These are phyloP conservation scores for Danio rerio DNA, from an alignment of 2,113 vertebrate species.

Conservation along the genomic window DNA sequence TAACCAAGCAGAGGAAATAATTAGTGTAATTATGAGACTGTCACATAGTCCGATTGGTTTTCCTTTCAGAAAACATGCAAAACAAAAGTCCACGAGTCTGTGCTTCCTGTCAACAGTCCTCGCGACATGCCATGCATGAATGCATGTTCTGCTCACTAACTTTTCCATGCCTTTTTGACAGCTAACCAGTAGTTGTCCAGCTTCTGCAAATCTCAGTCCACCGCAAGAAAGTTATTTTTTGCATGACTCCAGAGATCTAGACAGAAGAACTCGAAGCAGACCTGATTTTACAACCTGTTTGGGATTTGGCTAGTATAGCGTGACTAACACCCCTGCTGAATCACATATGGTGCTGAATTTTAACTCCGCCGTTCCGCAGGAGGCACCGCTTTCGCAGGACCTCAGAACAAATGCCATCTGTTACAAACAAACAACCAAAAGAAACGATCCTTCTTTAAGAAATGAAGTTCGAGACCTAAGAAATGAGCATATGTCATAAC, in stretches of 20 bases:
- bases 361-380: conserved; percentile 74
- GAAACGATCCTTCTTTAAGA: conserved; percentile 53
- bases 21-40: not conserved
- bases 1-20: conserved; percentile 18
- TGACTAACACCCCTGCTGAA: conserved; percentile 81
- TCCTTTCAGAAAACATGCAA: not conserved
- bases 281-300: conserved; percentile 82
- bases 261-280: conserved; percentile 73
- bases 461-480: conserved; percentile 63
- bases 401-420: conserved; percentile 80
- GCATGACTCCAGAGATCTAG: conserved; percentile 68
- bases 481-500: conserved; percentile 70
- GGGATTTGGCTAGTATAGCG: conserved; percentile 78
- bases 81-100: not conserved
- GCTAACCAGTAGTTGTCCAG: conserved; percentile 64
- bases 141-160: conserved; percentile 67
- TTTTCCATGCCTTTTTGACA: conserved; percentile 65
- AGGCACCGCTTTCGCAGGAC: conserved; percentile 67
- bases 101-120: conserved; percentile 46
- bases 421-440: conserved; percentile 76
- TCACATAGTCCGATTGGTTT: not conserved
- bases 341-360: conserved; percentile 80
- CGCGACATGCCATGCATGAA: conserved; percentile 54
- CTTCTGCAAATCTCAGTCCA: conserved; percentile 71
- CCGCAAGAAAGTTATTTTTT: conserved; percentile 61